Evolutionary conservation across 35 echinoderm and acorn worm genomes (phyloP), one percentile per base, ranked within the genome.

Genomic region (Chiridota heheva): DNA sequence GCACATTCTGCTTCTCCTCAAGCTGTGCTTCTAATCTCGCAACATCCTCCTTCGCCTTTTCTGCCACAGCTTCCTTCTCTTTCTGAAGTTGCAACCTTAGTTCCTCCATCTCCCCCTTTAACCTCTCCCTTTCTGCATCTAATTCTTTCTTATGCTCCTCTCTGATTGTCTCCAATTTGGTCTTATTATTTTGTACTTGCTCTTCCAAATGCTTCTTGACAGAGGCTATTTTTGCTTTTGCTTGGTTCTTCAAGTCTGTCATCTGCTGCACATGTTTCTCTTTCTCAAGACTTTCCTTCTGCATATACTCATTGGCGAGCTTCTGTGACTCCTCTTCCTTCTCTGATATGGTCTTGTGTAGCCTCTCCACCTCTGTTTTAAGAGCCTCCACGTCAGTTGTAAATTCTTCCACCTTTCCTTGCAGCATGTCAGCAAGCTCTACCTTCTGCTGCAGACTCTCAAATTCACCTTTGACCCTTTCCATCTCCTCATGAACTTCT

Each of bases 211-310:
- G 46, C 59, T 91, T 86, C 37, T 87, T 87, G 3, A 90, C 65
- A 25, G 59, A 78, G 37, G 74, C 43, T 49, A 97, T 73, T 46
- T 97, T 97, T 4, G 63, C 66, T 43, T 97, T 97, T 34, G 89
- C 94, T 42, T 97, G 90, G 35, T 69, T 73, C 44, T 83, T 87
- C 40, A 97, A 70, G 17, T 97, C 94, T 24, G 71, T 42, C 28
- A 97, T 58, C 33, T 88, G 90, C 24, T 81, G 73, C 12, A 62
- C 84, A 53, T 88, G 89, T 28, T 80, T 90, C 4, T 84, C 94
- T 58, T 87, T 76, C 12, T 84, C 36, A 33, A 46, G 24, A 47
- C 91, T 84, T 35, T 84, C 60, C 16, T 78, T 67, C 34, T 84
- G 42, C 58, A 49, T 55, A 67, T 86, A 79, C 43, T 88, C 62